These are phyloP conservation scores for Drosophila micromelanica DNA, from an alignment of 1,140 invertebrate genomes.

Conservation along the genomic window DNA sequence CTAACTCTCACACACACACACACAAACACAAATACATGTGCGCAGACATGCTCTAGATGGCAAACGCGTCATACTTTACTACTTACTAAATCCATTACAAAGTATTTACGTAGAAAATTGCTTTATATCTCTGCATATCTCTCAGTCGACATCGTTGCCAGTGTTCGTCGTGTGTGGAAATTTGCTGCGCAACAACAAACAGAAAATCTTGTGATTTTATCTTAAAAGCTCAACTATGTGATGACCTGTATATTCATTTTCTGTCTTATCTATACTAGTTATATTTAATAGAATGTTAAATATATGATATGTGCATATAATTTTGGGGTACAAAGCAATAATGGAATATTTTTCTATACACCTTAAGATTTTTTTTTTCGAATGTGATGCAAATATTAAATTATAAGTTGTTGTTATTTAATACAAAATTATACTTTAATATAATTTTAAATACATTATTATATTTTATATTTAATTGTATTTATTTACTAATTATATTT, in stretches of 20 bases:
- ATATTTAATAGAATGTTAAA: too few species aligned
- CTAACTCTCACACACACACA: conserved; percentile 28
- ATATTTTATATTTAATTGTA: too few species aligned
- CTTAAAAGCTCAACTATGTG: neutral
- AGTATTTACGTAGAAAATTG: conserved; percentile 83
- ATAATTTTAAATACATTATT: too few species aligned
- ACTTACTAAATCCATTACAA: conserved; percentile 83
- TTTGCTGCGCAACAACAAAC: conserved; percentile 35
- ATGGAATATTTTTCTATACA: too few species aligned
- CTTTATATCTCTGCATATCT: conserved; percentile 82
- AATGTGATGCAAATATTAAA: too few species aligned
- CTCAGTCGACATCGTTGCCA: conserved; percentile 63
- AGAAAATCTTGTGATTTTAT: neutral
- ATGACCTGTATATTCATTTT: conserved; percentile 1
- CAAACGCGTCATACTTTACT: conserved; percentile 82
- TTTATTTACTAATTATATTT: too few species aligned
- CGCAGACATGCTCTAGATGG: conserved; percentile 76
- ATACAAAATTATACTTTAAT: too few species aligned
- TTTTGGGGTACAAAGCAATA: too few species aligned
- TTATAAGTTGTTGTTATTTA: too few species aligned
- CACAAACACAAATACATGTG: conserved; percentile 30
- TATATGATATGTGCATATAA: too few species aligned
- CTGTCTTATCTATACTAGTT: too few species aligned
- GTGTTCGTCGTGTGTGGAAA: conserved; percentile 43
- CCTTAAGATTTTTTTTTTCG: too few species aligned